Evolutionary conservation across 2,797 vertebrate genomes (phyloP).

Genomic region (Parauchenoglanis ngamensis): DNA sequence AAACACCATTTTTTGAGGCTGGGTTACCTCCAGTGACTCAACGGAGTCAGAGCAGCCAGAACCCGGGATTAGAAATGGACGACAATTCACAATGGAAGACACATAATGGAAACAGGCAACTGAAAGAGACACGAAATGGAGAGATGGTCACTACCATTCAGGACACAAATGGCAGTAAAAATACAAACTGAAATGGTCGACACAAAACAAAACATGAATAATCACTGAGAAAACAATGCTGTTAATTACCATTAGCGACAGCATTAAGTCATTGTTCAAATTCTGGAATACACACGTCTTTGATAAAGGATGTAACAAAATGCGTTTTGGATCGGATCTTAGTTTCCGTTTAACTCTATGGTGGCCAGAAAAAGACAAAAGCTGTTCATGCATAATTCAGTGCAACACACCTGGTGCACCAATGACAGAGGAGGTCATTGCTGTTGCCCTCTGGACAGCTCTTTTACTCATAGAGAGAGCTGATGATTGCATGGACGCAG

Average conservation of each 20-base stretch:
- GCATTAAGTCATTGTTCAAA: not conserved
- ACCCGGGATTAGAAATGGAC: slow-evolving; percentile 54
- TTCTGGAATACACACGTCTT: not conserved
- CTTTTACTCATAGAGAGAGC: slow-evolving; percentile 41
- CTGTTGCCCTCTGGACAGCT: slow-evolving; percentile 39
- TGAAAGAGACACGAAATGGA: slow-evolving; percentile 61
- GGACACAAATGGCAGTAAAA: slow-evolving; percentile 40
- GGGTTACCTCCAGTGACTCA: slow-evolving; percentile 57
- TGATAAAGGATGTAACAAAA: not conserved
- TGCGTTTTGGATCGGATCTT: not conserved
- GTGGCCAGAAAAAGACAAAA: slow-evolving; percentile 18
- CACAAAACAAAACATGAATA: slow-evolving; percentile 17
- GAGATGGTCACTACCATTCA: slow-evolving; percentile 52
- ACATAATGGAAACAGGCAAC: slow-evolving; percentile 59
- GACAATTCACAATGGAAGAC: slow-evolving; percentile 58
- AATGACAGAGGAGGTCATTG: slow-evolving; percentile 41
- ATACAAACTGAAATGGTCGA: slow-evolving; percentile 34
- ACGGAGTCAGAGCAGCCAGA: slow-evolving; percentile 52
- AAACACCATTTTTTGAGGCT: slow-evolving; percentile 31
- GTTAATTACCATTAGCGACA: not conserved
- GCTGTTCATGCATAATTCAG: slow-evolving; percentile 32
- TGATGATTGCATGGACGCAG: not conserved
- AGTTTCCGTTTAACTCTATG: slow-evolving; percentile 1
- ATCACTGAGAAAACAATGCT: not conserved
- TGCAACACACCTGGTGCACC: slow-evolving; percentile 29